Percentiles rank a stretch among this genome's conserved stretches.
Conservation (phyloP, 2,113 vertebrate genomes). For the Solenodon paradoxus region DNA sequence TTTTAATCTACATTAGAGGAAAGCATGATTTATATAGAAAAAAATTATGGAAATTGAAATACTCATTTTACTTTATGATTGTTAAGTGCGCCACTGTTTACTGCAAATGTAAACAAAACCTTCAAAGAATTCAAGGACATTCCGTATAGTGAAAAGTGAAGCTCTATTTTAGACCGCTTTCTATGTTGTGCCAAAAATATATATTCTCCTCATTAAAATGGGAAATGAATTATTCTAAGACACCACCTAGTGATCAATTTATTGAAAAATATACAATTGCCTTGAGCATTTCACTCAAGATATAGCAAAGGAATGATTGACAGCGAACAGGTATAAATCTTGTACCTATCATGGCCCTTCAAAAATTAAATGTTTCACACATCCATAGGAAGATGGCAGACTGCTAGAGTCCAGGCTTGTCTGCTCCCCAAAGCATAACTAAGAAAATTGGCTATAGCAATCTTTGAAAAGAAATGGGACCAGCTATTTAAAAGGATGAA, state of each 20-base stretch:
- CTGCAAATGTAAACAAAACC: not conserved
- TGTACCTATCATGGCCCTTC: not conserved
- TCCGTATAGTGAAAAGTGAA: not conserved
- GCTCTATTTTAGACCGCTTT: not conserved
- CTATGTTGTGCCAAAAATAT: not conserved
- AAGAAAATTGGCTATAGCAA: no score
- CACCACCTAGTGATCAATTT: not conserved
- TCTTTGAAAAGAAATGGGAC: no score
- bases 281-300: not conserved
- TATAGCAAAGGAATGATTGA: not conserved
- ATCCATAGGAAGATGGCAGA: no score
- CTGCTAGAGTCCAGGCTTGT: no score
- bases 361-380: slow-evolving; percentile 23
- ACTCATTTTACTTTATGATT: slow-evolving; percentile 1
- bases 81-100: not conserved
- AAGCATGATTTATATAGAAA: not conserved
- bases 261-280: not conserved
- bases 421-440: not conserved
- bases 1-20: slow-evolving; percentile 20
- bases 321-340: not conserved
- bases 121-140: not conserved
- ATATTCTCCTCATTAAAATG: not conserved
- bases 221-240: not conserved
- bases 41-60: slow-evolving; percentile 28
- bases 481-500: no score